These are phyloP conservation scores for Caenorhabditis sp. DNA, from an alignment of 2,888 invertebrate species.

Conservation along the genomic window DNA sequence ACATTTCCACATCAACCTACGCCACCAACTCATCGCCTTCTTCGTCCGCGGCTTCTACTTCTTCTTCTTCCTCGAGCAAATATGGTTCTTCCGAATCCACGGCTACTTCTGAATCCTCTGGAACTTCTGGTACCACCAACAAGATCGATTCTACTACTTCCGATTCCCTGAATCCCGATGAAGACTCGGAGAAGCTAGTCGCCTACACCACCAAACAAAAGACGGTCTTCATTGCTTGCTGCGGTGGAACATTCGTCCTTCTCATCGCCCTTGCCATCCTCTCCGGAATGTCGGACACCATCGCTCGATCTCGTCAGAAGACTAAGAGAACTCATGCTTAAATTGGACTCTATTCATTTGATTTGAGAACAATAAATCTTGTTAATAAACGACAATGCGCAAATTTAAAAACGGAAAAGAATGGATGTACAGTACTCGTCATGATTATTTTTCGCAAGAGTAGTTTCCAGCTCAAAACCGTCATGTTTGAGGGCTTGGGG, in stretches of 20 bases:
- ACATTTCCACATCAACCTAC: conserved; percentile 7
- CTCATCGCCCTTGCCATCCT: conserved; percentile 63
- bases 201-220: conserved; percentile 28
- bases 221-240: conserved; percentile 10
- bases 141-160: conserved; percentile 1
- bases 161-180: conserved; percentile 10
- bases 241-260: conserved; percentile 59
- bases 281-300: conserved; percentile 63
- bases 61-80: conserved; percentile 16
- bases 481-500: no score
- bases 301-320: conserved; percentile 56
- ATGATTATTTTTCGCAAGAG: no score
- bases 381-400: conserved; percentile 12
- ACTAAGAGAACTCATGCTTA: conserved; percentile 59
- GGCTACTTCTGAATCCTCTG: neutral
- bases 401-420: no score
- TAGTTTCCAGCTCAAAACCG: no score
- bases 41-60: neutral
- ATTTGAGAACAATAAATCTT: conserved; percentile 19
- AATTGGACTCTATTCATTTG: neutral
- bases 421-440: no score
- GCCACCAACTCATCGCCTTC: conserved; percentile 5
- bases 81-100: neutral
- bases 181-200: conserved; percentile 45
- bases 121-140: conserved; percentile 14